Percentiles rank a stretch among this genome's conserved stretches.
phyloP scores from a whole-genome alignment of 2,113 vertebrate genomes.

The Pachycephala philippinensis region DNA sequence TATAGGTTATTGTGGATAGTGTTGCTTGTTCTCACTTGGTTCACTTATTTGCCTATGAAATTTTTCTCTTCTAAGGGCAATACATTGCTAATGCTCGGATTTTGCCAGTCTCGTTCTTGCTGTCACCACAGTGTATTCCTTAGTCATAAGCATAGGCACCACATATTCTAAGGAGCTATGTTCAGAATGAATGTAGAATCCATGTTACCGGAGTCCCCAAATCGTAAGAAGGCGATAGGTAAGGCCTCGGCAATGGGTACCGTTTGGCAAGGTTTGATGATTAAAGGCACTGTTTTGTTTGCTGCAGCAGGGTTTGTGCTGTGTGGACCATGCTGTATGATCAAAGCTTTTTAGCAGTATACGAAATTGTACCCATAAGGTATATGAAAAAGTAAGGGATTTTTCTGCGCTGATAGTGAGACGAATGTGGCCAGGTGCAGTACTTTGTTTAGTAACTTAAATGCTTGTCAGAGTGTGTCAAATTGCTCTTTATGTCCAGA shows the following conservation, averaged over 20 bases:
- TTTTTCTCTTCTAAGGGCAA: background rate
- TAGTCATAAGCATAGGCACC: background rate
- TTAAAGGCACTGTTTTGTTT: background rate
- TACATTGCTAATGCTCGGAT: background rate
- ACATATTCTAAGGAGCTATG: background rate
- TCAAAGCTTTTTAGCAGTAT: background rate
- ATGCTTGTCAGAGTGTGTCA: background rate
- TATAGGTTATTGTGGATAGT: background rate
- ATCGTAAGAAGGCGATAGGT: background rate
- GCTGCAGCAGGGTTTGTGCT: background rate
- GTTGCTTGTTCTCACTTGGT: background rate
- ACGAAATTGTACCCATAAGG: background rate
- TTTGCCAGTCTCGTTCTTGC: background rate
- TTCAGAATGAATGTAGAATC: background rate
- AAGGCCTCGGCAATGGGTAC: rapidly evolving
- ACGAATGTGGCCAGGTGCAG: background rate
- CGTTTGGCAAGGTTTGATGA: background rate
- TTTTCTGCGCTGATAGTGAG: background rate
- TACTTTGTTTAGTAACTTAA: background rate
- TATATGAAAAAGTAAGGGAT: background rate
- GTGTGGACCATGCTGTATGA: background rate
- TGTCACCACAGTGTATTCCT: rapidly evolving
- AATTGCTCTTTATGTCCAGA: background rate
- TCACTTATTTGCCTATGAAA: background rate
- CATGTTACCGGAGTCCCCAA: background rate